Base-by-base conservation (phyloP, 2,113 vertebrate species). In the Trichomycterus rosablanca region DNA sequence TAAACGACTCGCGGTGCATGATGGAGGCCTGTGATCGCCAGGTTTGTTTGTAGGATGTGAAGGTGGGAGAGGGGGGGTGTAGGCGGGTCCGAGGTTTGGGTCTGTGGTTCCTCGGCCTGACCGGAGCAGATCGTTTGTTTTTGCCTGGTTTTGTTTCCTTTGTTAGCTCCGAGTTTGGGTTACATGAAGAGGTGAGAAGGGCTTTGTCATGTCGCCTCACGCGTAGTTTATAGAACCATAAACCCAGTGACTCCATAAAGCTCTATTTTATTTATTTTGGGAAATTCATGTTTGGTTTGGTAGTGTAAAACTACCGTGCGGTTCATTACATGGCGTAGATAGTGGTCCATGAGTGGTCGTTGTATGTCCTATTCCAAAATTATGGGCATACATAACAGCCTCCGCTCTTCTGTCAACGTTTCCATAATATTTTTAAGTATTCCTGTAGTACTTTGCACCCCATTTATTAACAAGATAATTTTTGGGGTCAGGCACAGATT, bases 121-220 rank as follows among this genome's bases (percentile, higher is more conserved):
- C 42, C 26, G 16, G 56, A 67, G 45, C 63, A 67, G 66, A 75
- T 71, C 67, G 78, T 82, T 78, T 70, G 67, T 80, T 80, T 73
- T 51, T 74, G 71, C 74, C 76, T 73, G 74, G 65, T 72, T 74
- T 64, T 76, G 70, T 80, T 78, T 79, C 72, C 68, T 70, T 78
- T 39, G 59, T 80, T 70, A 81, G 73, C 51, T 77, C 78, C 65
- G 40, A 74, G 82, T 77, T 72, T 84, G 54, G 2, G 70, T 82
- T 81, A 74, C 81, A 42, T 48, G 63, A 72, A 58, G 74, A 80
- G 72, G 78, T 76, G 72, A 81, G 76, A 81, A 77, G 67, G 73
- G 49, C 70, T 77, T 73, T 68, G 75, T 76, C 77, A 80, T 74
- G 72, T 18, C 49, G 20, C 58, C 65, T 30, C 49, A 63, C 48